Conservation (phyloP, 2,797 vertebrate species). For the Acanthopagrus latus region DNA sequence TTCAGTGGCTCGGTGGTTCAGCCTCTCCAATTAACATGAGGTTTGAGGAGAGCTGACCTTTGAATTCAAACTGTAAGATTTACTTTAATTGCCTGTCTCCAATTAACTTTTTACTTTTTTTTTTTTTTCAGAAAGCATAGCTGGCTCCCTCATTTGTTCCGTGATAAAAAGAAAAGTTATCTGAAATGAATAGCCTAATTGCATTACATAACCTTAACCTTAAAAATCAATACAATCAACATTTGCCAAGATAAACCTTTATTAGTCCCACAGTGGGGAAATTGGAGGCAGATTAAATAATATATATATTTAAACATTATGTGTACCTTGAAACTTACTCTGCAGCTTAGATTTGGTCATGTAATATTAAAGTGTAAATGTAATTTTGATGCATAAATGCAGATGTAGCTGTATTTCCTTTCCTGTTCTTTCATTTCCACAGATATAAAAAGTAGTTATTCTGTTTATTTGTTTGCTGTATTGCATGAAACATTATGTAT, state of each 20-base stretch:
- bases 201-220: not conserved
- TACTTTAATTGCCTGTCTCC: not conserved
- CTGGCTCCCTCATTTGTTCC: not conserved
- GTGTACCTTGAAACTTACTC: conserved; percentile 8
- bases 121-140: conserved; percentile 2
- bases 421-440: not conserved
- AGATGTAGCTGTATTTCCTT: conserved; percentile 16
- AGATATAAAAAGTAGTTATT: conserved; percentile 1
- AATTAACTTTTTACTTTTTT: not conserved
- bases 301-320: conserved; percentile 1
- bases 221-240: not conserved
- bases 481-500: conserved; percentile 16
- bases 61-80: conserved; percentile 15
- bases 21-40: not conserved
- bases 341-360: conserved; percentile 1
- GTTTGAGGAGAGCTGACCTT: not conserved
- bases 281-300: not conserved
- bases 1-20: not conserved
- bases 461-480: conserved; percentile 3
- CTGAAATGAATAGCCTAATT: not conserved
- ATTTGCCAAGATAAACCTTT: not conserved
- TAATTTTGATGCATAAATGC: conserved; percentile 27
- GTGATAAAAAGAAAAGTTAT: not conserved
- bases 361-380: conserved; percentile 20
- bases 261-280: not conserved